Base-by-base conservation (phyloP, 2,113 vertebrate species). In the Vireo altiloquus region DNA sequence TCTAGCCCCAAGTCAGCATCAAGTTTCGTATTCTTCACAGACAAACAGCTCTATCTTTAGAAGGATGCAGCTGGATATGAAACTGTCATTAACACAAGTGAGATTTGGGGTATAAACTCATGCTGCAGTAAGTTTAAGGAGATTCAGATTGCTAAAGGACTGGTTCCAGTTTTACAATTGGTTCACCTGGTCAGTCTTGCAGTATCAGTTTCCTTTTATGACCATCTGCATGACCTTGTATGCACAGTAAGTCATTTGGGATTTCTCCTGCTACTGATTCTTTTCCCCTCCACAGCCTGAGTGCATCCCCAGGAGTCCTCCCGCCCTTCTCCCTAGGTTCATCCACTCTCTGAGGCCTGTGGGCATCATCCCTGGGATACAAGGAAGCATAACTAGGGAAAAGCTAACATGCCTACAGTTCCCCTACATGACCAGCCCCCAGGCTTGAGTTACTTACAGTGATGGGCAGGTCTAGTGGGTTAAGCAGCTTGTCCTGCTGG, bases 391-490 rank as follows among this genome's bases (percentile, higher is more conserved):
- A 83, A 35, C 33, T 90, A 61, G 60, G 90, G 77, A 64, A 71
- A 63, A 89, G 69, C 56, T 83, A 78, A 49, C 56, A 75, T 31
- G 69, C 52, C 96, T 96, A 78, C 53, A 79, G 52, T 31, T 89
- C 88, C 24, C 84, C 84, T 87, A 19, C 63, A 27, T 54, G 92
- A 92, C 96, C 95, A 95, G 91, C 89, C 90, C 84, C 95, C 92
- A 76, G 74, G n/a, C 96, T 65, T 7, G 87, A 60, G 61, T 95
- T 99, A 99, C 99, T 99, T 98, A 99, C 99, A 97, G 99, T 99
- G 98, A 99, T 98, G 96, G 98, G 98, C 98, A 99, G 98, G 97
- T 99, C 99, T 98, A 99, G 98, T 37, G 98, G 98, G 97, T 99
- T 99, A 98, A 98, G 98, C 96, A 98, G 98, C 97, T 98, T 98